These are phyloP conservation scores for Adrianichthys oophorus DNA, from an alignment of 2,797 vertebrate species.

Conservation along the genomic window DNA sequence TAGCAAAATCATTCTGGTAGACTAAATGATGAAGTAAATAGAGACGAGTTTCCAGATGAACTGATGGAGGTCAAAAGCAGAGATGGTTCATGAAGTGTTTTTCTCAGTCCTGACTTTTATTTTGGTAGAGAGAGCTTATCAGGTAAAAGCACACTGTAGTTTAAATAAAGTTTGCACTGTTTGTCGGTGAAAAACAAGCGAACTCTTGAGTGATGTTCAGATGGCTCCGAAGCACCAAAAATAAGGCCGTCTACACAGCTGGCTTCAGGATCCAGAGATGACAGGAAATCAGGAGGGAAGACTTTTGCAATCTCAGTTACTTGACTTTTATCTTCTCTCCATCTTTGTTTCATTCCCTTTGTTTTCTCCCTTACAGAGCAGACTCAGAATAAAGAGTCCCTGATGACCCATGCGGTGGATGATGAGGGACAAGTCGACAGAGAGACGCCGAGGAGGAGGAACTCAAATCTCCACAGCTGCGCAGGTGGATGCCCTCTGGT, in stretches of 20 bases:
- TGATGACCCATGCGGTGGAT: constrained; percentile 82
- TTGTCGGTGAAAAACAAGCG: constrained; percentile 9
- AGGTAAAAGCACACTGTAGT: constrained; percentile 29
- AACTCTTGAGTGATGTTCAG: constrained; percentile 44
- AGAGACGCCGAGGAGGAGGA: constrained; percentile 83
- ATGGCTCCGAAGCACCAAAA: constrained; percentile 68
- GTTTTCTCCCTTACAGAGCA: constrained; percentile 72
- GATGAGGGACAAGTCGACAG: constrained; percentile 79
- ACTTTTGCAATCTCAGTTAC: constrained; percentile 14
- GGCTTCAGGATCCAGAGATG: constrained; percentile 37
- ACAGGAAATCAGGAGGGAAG: constrained; percentile 34
- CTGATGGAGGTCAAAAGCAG: constrained; percentile 18
- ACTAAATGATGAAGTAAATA: no score
- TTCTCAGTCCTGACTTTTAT: no score
- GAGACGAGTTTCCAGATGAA: constrained; percentile 8
- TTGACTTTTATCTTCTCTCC: constrained; percentile 10
- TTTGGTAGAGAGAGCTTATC: neutral
- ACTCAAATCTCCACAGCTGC: constrained; percentile 93
- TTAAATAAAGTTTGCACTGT: constrained; percentile 17
- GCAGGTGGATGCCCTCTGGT: constrained; percentile 87
- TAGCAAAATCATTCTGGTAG: no score
- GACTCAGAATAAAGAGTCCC: constrained; percentile 87
- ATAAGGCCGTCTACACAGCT: constrained; percentile 59
- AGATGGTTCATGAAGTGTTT: constrained; percentile 21
- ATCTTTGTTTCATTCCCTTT: constrained; percentile 6